Conservation (phyloP, 1,140 invertebrate genomes). For the Achatina immaculata region DNA sequence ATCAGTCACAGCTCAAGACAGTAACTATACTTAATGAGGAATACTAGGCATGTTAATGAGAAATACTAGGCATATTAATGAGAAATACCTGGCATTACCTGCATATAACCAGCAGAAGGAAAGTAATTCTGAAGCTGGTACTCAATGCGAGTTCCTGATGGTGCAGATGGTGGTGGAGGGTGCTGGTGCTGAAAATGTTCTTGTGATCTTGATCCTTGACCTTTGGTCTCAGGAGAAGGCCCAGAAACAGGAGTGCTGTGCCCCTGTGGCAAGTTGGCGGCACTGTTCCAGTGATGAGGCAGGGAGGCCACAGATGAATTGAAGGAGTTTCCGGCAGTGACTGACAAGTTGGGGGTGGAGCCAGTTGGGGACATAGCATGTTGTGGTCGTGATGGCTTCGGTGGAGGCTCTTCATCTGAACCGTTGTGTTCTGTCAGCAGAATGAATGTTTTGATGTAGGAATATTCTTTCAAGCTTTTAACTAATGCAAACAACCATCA, state of each 20-base stretch:
- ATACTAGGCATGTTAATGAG: no score
- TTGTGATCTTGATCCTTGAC: constrained; percentile 30
- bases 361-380: constrained; percentile 69
- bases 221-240: constrained; percentile 48
- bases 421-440: constrained; percentile 71
- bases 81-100: no score
- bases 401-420: constrained; percentile 78
- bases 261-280: constrained; percentile 56
- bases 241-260: constrained; percentile 59
- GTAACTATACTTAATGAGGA: no score
- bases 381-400: constrained; percentile 77
- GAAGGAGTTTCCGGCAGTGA: constrained; percentile 37
- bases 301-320: constrained; percentile 52
- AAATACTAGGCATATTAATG: no score
- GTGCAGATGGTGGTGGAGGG: background rate
- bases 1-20: no score
- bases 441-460: no score
- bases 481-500: no score
- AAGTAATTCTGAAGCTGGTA: constrained; percentile 59
- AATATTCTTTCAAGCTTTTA: no score
- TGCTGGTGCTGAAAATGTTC: background rate
- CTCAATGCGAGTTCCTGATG: constrained; percentile 11
- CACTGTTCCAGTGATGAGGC: constrained; percentile 61
- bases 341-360: constrained; percentile 66
- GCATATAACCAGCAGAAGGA: constrained; percentile 62